phyloP scores from a whole-genome alignment of 2,113 vertebrate genomes.

The Serinus canaria region DNA sequence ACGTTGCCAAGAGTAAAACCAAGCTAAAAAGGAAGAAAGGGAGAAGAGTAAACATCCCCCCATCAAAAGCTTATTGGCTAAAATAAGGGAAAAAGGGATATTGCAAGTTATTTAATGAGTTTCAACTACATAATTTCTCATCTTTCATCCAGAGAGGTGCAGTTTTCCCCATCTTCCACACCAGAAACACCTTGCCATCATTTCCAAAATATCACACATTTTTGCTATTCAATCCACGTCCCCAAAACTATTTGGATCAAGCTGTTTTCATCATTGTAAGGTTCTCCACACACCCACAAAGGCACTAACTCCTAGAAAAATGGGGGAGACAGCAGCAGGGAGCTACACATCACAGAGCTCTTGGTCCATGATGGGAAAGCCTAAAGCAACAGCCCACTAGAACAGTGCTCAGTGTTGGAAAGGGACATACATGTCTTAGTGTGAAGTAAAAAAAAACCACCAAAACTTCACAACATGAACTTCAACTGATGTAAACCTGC shows the following conservation, averaged over 20 bases:
- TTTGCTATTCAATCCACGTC: neutral
- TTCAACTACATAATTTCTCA: neutral
- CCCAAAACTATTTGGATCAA: neutral
- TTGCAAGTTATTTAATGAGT: neutral
- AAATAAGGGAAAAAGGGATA: neutral
- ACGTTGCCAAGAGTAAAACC: constrained; percentile 95
- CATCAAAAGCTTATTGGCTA: neutral
- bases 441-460: neutral
- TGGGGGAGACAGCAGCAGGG: neutral
- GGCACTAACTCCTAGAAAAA: neutral
- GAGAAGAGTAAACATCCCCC: neutral
- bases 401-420: neutral
- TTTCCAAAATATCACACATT: neutral
- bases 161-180: neutral
- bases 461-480: neutral
- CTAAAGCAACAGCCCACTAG: neutral
- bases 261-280: neutral
- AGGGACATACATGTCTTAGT: neutral
- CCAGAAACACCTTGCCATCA: neutral
- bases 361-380: neutral
- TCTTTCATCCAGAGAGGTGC: neutral
- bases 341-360: neutral
- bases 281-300: neutral
- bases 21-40: constrained; percentile 75
- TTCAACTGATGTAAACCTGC: neutral